These are phyloP conservation scores for Scaptomyza parva DNA, from an alignment of 2,888 invertebrate species.

Conservation along the genomic window DNA sequence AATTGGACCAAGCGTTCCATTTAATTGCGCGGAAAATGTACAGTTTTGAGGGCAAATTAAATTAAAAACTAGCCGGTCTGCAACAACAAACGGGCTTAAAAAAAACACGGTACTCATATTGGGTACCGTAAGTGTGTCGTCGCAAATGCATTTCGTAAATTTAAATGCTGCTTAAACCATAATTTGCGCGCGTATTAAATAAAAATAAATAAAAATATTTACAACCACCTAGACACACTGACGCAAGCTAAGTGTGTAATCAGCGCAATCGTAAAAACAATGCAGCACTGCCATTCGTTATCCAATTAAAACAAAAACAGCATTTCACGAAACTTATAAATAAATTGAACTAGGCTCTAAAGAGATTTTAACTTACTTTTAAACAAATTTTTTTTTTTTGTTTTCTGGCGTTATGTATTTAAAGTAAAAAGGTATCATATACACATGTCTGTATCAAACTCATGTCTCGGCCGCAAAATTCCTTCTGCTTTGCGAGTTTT, in stretches of 20 bases:
- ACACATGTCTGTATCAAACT: conserved; percentile 60
- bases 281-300: conserved; percentile 11
- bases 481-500: conserved; percentile 49
- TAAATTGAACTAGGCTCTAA: conserved; percentile 44
- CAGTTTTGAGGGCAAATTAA: conserved; percentile 37
- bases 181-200: conserved; percentile 58
- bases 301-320: conserved; percentile 45
- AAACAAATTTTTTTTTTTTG: conserved; percentile 20
- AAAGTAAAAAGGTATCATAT: conserved; percentile 65
- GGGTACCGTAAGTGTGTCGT: conserved; percentile 51
- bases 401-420: conserved; percentile 69
- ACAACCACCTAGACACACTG: conserved; percentile 11
- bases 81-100: conserved; percentile 42
- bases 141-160: conserved; percentile 37
- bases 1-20: conserved; percentile 40
- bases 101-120: conserved; percentile 45
- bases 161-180: conserved; percentile 49
- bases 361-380: conserved; percentile 44
- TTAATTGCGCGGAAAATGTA: conserved; percentile 36
- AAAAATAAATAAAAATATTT: conserved; percentile 29
- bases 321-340: conserved; percentile 57
- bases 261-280: conserved; percentile 41
- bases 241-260: conserved; percentile 27
- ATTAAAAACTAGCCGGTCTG: conserved; percentile 39
- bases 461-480: conserved; percentile 66